Conservation (phyloP, 2,888 invertebrate species). For the Noctua janthe region DNA sequence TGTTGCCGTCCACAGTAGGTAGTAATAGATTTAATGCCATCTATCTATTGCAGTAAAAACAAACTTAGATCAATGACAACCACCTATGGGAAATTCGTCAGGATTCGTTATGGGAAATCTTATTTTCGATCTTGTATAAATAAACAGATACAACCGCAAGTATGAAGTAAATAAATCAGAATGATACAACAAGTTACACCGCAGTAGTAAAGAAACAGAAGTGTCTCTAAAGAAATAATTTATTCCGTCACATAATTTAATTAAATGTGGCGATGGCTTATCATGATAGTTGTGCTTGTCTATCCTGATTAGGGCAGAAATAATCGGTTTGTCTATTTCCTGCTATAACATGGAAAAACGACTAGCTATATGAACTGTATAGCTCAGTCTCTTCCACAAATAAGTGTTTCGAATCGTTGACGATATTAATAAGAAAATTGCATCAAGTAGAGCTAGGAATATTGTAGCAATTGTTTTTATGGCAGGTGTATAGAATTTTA, state of each 20-base stretch:
- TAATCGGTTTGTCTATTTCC: not conserved
- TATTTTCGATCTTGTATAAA: constrained; percentile 6
- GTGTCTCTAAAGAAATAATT: not conserved
- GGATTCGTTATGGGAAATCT: constrained; percentile 23
- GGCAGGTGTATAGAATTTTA: not conserved
- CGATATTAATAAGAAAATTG: not conserved
- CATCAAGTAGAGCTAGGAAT: not conserved
- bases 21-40: constrained; percentile 22
- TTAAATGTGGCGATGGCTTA: not conserved
- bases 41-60: constrained; percentile 31
- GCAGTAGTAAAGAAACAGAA: not conserved
- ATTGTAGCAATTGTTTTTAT: not conserved
- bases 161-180: not conserved
- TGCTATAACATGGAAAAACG: not conserved
- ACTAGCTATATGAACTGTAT: not conserved
- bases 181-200: not conserved
- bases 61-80: constrained; percentile 40
- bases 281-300: not conserved
- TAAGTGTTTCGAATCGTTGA: not conserved
- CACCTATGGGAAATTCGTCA: constrained; percentile 10
- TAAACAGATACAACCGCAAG: not conserved
- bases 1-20: constrained; percentile 3
- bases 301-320: not conserved
- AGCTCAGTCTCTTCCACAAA: not conserved
- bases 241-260: not conserved